Conservation (phyloP, 2,888 invertebrate species). For the Boloria selene region DNA sequence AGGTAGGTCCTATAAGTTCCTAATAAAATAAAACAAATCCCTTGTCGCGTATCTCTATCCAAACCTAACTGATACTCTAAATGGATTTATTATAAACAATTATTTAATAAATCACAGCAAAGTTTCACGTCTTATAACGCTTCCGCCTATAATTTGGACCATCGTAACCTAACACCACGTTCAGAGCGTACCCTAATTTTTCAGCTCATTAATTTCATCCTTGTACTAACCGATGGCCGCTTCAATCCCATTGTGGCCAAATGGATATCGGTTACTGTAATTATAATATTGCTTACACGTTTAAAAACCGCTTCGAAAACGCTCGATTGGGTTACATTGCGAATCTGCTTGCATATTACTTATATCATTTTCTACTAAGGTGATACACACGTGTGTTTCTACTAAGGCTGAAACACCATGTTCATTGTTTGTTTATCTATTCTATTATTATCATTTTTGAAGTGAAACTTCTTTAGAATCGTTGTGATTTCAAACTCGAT, state of each 20-base stretch:
- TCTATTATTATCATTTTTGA: no score
- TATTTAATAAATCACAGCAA: not conserved
- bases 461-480: no score
- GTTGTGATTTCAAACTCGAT: no score
- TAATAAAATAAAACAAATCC: no score
- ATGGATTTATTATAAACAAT: no score
- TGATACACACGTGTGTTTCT: not conserved
- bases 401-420: no score
- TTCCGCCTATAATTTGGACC: conserved; percentile 40
- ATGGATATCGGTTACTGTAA: conserved; percentile 61
- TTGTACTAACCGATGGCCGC: conserved; percentile 62
- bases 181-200: conserved; percentile 74
- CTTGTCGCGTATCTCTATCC: no score
- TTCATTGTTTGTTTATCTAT: not conserved
- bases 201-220: conserved; percentile 75
- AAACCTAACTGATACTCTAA: no score
- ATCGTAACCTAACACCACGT: conserved; percentile 63
- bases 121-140: conserved; percentile 2
- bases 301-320: conserved; percentile 34
- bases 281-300: conserved; percentile 51
- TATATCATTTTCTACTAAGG: conserved; percentile 9
- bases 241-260: conserved; percentile 55
- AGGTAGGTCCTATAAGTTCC: no score
- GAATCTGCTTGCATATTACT: conserved; percentile 23
- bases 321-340: conserved; percentile 38